Evolutionary conservation across 2,113 vertebrate genomes (phyloP).

Genomic region (Poeciliopsis occidentalis): DNA sequence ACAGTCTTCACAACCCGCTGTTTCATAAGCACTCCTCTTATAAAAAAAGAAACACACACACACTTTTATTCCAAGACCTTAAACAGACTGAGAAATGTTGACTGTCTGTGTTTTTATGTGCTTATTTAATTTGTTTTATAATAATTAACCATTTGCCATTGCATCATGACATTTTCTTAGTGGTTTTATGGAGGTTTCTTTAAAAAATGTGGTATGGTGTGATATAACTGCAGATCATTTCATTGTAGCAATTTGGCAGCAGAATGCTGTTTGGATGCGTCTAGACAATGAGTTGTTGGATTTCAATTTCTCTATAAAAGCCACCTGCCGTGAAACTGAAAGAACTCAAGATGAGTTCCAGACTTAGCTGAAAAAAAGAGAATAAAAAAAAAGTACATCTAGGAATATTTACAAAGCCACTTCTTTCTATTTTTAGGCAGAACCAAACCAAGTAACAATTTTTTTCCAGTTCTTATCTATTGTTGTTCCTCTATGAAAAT

Average conservation of each 20-base stretch:
- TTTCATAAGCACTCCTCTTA: constrained; percentile 25
- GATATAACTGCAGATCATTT: not conserved
- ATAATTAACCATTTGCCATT: not conserved
- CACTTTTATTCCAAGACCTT: too few species aligned
- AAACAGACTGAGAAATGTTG: too few species aligned
- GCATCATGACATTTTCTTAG: not conserved
- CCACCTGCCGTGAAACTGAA: constrained; percentile 24
- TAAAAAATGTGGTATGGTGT: too few species aligned
- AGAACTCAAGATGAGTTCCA: constrained; percentile 38
- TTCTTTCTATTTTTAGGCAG: constrained; percentile 36
- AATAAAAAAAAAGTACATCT: constrained; percentile 13
- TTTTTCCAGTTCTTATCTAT: constrained; percentile 16
- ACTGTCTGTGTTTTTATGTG: too few species aligned
- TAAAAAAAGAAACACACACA: not conserved
- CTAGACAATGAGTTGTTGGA: constrained; percentile 25
- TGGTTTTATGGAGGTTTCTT: not conserved
- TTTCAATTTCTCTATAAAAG: constrained; percentile 32
- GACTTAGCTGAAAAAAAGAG: constrained; percentile 33
- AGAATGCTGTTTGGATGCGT: not conserved
- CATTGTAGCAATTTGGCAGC: not conserved
- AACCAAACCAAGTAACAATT: constrained; percentile 14
- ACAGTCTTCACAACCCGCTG: constrained; percentile 10
- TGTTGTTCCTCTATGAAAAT: constrained; percentile 39
- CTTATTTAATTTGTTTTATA: too few species aligned
- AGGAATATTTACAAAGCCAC: constrained; percentile 19